Conservation (phyloP, 2,113 vertebrate species). For the Neotoma lepida region DNA sequence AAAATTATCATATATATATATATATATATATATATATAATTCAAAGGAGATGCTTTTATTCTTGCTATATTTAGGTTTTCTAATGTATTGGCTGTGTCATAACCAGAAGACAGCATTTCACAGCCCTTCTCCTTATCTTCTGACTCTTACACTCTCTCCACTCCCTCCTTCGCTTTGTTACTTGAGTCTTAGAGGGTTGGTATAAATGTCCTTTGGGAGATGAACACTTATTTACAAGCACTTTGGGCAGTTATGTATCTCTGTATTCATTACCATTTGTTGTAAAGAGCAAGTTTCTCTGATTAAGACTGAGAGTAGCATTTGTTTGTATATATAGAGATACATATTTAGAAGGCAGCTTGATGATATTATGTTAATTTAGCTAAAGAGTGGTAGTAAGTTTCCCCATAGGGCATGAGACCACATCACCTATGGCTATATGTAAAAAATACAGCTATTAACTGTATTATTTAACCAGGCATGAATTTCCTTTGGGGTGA, state of each 20-base stretch:
- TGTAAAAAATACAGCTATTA: neutral
- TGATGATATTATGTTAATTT: neutral
- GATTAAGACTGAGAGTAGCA: neutral
- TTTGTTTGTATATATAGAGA: neutral
- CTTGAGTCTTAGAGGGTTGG: neutral
- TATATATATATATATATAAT: too few relatives aligned
- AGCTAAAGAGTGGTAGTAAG: neutral
- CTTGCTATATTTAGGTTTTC: conserved; percentile 48
- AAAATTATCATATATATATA: neutral
- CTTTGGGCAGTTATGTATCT: neutral
- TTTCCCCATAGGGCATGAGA: neutral
- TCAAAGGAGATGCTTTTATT: conserved; percentile 51
- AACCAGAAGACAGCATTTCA: neutral
- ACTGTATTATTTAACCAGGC: neutral
- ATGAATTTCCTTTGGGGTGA: neutral
- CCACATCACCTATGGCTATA: neutral
- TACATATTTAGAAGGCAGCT: neutral
- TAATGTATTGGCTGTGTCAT: neutral
- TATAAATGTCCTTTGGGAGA: neutral
- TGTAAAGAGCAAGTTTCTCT: neutral
- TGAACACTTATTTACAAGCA: neutral
- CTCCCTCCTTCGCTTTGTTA: neutral
- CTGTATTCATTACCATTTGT: neutral
- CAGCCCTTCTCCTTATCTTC: neutral
- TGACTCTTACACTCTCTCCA: neutral